These are phyloP conservation scores for Oryzias sinensis DNA, from an alignment of 2,797 vertebrate genomes.

Conservation along the genomic window DNA sequence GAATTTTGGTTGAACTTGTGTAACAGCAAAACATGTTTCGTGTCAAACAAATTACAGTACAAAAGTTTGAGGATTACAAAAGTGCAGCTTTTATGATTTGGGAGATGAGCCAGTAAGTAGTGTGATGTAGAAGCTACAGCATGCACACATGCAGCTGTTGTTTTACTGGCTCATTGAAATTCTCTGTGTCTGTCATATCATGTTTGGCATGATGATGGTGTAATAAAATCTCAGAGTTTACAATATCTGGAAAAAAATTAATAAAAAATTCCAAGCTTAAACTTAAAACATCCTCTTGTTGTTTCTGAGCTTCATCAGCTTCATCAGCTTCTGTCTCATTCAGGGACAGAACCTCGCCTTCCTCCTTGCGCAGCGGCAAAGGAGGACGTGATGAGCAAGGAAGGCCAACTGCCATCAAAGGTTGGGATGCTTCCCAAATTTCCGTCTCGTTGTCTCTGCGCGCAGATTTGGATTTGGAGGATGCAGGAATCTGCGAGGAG, in stretches of 20 bases:
- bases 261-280: not conserved
- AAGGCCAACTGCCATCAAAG: slow-evolving; percentile 62
- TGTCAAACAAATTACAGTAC: no score
- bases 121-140: not conserved
- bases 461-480: slow-evolving; percentile 59
- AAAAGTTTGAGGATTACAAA: no score
- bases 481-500: slow-evolving; percentile 62
- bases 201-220: no score
- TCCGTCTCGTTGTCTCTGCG: slow-evolving; percentile 42
- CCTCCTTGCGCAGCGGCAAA: slow-evolving; percentile 26
- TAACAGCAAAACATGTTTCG: no score
- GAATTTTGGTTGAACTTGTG: no score
- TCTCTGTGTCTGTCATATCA: not conserved
- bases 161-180: not conserved
- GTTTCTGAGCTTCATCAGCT: slow-evolving; percentile 8
- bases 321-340: slow-evolving; percentile 26
- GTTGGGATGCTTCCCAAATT: slow-evolving; percentile 70
- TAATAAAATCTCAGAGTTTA: no score
- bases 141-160: not conserved
- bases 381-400: slow-evolving; percentile 35
- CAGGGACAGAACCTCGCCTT: slow-evolving; percentile 23
- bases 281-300: not conserved
- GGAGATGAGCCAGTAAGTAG: no score
- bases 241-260: no score
- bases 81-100: no score